A percentile compares a stretch with the other conserved stretches of the same genome.
These are phyloP conservation scores for Hesperophylax magnus DNA, from an alignment of 1,140 invertebrate species.

Conservation along the genomic window DNA sequence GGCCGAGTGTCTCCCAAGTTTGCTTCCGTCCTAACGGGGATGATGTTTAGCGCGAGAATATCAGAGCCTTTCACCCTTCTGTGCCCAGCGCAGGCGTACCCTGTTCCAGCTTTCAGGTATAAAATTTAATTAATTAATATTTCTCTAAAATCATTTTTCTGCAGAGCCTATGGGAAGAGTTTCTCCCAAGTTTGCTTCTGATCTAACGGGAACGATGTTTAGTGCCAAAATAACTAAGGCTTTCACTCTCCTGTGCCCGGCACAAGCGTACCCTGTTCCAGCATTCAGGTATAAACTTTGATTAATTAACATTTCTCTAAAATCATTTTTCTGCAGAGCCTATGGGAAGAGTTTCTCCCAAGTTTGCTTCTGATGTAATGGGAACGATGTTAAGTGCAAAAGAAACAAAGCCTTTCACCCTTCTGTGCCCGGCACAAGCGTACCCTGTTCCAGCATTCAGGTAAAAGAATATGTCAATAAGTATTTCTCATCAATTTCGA, in stretches of 20 bases:
- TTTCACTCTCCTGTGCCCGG: constrained; percentile 79
- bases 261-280: constrained; percentile 77
- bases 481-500: constrained; percentile 56
- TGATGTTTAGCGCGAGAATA: constrained; percentile 65
- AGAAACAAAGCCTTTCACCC: constrained; percentile 77
- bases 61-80: constrained; percentile 64
- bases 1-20: constrained; percentile 68
- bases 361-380: constrained; percentile 78
- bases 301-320: not conserved
- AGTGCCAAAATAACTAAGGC: constrained; percentile 75
- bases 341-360: constrained; percentile 76
- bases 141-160: constrained; percentile 55
- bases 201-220: constrained; percentile 76
- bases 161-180: constrained; percentile 78
- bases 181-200: constrained; percentile 78
- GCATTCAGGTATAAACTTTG: constrained; percentile 69
- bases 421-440: constrained; percentile 80
- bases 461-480: constrained; percentile 66
- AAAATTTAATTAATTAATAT: not conserved
- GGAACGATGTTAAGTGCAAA: constrained; percentile 74
- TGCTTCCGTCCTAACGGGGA: constrained; percentile 68
- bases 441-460: constrained; percentile 78
- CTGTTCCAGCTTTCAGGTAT: constrained; percentile 74
- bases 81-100: constrained; percentile 79
- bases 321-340: constrained; percentile 71